Base-by-base conservation (phyloP, 2,113 vertebrate species). In the Tenebrosternarchus preto region DNA sequence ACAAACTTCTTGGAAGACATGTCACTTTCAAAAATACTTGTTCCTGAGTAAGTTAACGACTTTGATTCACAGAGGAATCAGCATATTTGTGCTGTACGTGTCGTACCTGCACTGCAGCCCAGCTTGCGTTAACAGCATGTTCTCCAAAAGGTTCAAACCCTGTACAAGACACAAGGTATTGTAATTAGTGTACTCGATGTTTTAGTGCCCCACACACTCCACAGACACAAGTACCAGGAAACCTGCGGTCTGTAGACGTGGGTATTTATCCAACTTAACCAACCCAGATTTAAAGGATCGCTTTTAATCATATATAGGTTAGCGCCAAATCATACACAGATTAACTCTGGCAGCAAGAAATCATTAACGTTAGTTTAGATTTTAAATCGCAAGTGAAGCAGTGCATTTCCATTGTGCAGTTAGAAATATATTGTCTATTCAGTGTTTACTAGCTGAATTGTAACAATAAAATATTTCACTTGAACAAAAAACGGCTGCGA, bases 31-130 rank as follows among this genome's bases (percentile, higher is more conserved):
- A 43, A 43, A 43, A 43, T 43, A 43, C 11, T 43, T 43, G 39
- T 31, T n/a, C 6, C 11, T 17, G 27, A 3, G 61, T 57, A 53
- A 4, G 20, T 2, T 5, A 60, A 75, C 66, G 66, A 80, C 78
- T 66, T 64, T 53, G 8, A 0, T 61, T 63, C 24, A 25, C 3
- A 53, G 12, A 4, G 15, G 22, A 71, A 2, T n/a, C 43, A 59
- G 71, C 39, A 39, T 33, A 61, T 78, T 15, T 39, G 36, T 31
- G 15, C n/a, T 59, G 74, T 22, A n/a, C 27, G 7, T 60, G 16
- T 59, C 74, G 82, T 90, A 93, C 92, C 92, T 92, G 91, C 2
- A 93, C 93, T 27, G 92, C 92, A 78, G 89, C 90, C 93, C 92
- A 93, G 85, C 93, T 94, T 70, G 93, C 87, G 82, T 94, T 94